A percentile compares a stretch with the other conserved stretches of the same genome.
These are phyloP conservation scores for Busseola fusca DNA, from an alignment of 2,888 invertebrate species.

Conservation along the genomic window DNA sequence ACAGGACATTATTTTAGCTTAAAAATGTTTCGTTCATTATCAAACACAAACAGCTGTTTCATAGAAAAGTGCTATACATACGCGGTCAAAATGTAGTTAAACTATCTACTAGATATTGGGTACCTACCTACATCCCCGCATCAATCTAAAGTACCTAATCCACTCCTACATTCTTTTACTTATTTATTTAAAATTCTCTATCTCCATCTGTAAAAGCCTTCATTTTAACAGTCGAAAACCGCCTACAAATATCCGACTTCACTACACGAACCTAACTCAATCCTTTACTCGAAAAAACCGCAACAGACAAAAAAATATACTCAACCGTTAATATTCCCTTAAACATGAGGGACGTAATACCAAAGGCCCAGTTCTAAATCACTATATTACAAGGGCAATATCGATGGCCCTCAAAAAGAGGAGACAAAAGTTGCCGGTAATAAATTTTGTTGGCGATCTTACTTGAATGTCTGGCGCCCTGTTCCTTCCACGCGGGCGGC, in stretches of 20 bases:
- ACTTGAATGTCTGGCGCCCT: conserved; percentile 44
- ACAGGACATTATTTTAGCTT: no score
- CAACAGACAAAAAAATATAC: conserved; percentile 24
- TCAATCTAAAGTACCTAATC: neutral
- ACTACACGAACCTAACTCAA: neutral
- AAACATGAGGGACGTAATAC: conserved; percentile 32
- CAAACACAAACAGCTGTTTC: no score
- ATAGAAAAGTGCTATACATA: no score
- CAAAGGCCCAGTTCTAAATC: conserved; percentile 46
- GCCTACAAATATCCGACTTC: neutral
- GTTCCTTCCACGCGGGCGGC: conserved; percentile 3
- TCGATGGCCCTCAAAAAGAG: conserved; percentile 55
- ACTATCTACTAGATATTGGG: neutral
- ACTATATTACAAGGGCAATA: conserved; percentile 59
- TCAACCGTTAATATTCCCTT: conserved; percentile 30
- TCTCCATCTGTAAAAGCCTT: neutral
- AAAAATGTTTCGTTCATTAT: no score
- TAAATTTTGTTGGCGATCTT: conserved; percentile 62
- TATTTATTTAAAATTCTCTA: neutral
- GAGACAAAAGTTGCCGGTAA: conserved; percentile 55
- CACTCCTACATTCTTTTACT: neutral
- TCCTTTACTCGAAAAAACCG: conserved; percentile 15
- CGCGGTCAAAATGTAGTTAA: neutral
- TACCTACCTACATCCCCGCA: no score
- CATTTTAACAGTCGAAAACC: neutral